Base-by-base conservation (phyloP, 2,797 vertebrate species). In the Ptychobarbus kaznakovi region DNA sequence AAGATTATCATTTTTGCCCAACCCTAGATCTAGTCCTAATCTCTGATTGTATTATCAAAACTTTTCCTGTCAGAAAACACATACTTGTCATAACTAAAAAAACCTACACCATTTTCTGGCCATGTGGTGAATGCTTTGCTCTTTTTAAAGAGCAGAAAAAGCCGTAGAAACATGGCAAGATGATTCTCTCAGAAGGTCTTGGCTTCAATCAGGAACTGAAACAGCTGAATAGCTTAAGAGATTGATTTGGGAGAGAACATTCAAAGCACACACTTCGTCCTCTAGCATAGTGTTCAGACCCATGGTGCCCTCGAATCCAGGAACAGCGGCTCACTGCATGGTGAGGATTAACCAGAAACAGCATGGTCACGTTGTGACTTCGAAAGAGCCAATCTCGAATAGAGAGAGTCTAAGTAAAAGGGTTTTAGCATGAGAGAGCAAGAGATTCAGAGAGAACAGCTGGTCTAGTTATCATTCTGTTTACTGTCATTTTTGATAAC, bases 161-260 rank as follows among this genome's bases (percentile, higher is more conserved):
- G 2, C 7, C 20, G 3, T 56, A 16, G 73, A 84, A 65, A 69
- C 8, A 15, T 44, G 51, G 18, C 32, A 1, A n/a, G 3, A 46
- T 51, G 42, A 65, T 63, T 81, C 63, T 79, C 70, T 68, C 77
- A n/a, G 25, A 78, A 74, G 38, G 20, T 82, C 80, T 80, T 53
- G 65, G 44, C 79, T 73, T 87, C 56, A 83, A 61, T 72, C 63
- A 77, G 61, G 66, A 72, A 38, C 61, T 51, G 46, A 74, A 53
- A 75, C 40, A 46, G 70, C 66, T 72, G 56, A 85, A 82, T 78
- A 66, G 73, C 25, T 87, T 87, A 56, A 84, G 18, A 83, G 63
- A 74, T 49, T 46, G 78, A 77, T 76, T 87, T 69, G 15, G 42
- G 42, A 79, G 22, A 61, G 51, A 81, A 6, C 11, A 69, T 25